Percentiles rank a stretch among this genome's conserved stretches.
phyloP scores from a whole-genome alignment of 2,797 vertebrate species.

The Enteromius viviparus region DNA sequence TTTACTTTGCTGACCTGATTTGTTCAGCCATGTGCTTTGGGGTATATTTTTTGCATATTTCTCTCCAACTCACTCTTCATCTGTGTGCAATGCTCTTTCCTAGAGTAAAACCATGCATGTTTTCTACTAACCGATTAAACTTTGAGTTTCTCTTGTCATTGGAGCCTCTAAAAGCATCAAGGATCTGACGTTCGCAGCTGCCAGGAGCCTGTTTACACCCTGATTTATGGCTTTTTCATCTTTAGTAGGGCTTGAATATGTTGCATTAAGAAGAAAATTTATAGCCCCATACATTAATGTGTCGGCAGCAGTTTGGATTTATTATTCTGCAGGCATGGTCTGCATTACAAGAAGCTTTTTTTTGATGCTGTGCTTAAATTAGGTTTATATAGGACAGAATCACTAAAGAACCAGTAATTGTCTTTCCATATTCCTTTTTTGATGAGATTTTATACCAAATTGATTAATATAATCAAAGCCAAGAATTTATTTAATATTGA shows the following conservation, averaged over 20 bases:
- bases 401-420: neutral
- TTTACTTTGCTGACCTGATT: constrained; percentile 14
- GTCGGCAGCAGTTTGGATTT: neutral
- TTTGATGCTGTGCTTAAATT: neutral
- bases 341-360: neutral
- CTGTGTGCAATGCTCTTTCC: neutral
- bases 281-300: constrained; percentile 8
- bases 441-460: neutral
- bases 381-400: neutral
- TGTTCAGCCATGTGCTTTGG: neutral
- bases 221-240: constrained; percentile 6
- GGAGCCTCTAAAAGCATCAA: constrained; percentile 2
- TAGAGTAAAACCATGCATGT: neutral
- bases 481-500: neutral
- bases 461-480: neutral
- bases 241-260: neutral
- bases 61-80: neutral
- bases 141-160: neutral
- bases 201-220: neutral
- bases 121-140: neutral
- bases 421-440: neutral
- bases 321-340: neutral
- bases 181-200: neutral
- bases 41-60: neutral
- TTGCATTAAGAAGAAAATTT: constrained; percentile 25